phyloP scores from a whole-genome alignment of 2,888 invertebrate species.

The Aleiodes alternator region DNA sequence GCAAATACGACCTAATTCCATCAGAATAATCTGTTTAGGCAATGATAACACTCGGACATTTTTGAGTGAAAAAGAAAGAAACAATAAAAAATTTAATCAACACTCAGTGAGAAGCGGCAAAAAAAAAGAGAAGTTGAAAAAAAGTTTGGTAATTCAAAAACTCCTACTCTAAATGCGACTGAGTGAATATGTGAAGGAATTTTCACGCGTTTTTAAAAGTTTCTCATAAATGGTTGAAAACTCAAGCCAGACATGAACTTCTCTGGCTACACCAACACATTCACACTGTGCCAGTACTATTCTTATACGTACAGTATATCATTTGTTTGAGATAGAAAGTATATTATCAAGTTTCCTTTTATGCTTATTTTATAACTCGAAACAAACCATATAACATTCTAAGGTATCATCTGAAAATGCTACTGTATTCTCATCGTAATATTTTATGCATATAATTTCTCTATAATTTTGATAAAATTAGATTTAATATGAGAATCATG shows the following conservation, averaged over 20 bases:
- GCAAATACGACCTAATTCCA: not conserved
- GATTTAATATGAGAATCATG: too few relatives aligned
- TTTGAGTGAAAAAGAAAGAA: too few relatives aligned
- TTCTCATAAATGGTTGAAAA: conserved; percentile 50
- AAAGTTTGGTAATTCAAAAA: conserved; percentile 5
- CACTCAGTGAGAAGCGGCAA: not conserved
- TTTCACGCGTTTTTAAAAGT: conserved; percentile 54
- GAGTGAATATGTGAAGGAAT: conserved; percentile 41
- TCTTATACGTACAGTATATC: not conserved
- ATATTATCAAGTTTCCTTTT: conserved; percentile 61
- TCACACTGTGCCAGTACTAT: not conserved
- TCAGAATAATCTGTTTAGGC: conserved; percentile 23
- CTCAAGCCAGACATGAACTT: conserved; percentile 21
- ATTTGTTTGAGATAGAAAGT: conserved; percentile 51
- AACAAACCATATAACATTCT: too few relatives aligned
- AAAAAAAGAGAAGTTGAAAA: not conserved
- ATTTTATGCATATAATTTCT: too few relatives aligned
- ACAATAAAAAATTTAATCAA: too few relatives aligned
- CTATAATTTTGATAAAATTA: too few relatives aligned
- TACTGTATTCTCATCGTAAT: too few relatives aligned
- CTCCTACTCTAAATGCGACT: conserved; percentile 14
- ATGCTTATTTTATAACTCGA: conserved; percentile 58
- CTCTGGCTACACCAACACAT: not conserved
- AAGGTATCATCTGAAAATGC: too few relatives aligned
- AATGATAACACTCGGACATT: conserved; percentile 2